Evolutionary conservation across 2,113 vertebrate genomes (phyloP), one percentile per base, ranked within the genome.

Genomic region (Ameiurus melas): DNA sequence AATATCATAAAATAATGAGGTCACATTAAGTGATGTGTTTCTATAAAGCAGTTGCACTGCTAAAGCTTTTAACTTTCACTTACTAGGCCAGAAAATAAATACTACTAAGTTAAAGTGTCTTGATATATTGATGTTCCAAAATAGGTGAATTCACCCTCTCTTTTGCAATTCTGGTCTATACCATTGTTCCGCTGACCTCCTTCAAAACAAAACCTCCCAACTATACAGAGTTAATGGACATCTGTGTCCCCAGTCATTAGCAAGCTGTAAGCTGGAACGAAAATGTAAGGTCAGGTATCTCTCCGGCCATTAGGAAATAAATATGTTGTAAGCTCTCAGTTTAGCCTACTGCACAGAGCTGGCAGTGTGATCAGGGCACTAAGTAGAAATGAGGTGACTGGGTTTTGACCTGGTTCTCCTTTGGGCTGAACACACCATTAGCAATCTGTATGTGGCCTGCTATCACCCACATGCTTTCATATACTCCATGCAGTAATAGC

Each of bases 341-440:
- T 47, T 25, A 36, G 80, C 57, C 20, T 25, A 14, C 25, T 64
- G 33, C 53, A 43, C 55, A 87, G 78, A 87, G 82, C 53, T 64
- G 39, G 62, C 47, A 70, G 55, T 81, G 77, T 81, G 77, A 51
- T 81, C 30, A 39, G 30, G n/a, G 47, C 43, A 27, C 19, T 81
- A 51, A 60, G 17, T 53, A 73, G 17, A 60, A 57, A 30, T 58
- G 57, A 88, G 82, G 57, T 86, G 75, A n/a, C 70, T 88, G 30
- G 58, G 39, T 60, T 83, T 36, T 79, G 85, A 66, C 88, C 79
- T 13, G 53, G 22, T 51, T 68, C 64, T 80, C 77, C 84, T 82
- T 85, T 10, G 27, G 81, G 81, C 86, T 91, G 89, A 90, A 92
- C 88, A 90, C 90, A 90, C 89, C 92, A 92, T 94, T 93, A 92